Base-by-base conservation (phyloP, 2,113 vertebrate species). In the Dasypus novemcinctus region DNA sequence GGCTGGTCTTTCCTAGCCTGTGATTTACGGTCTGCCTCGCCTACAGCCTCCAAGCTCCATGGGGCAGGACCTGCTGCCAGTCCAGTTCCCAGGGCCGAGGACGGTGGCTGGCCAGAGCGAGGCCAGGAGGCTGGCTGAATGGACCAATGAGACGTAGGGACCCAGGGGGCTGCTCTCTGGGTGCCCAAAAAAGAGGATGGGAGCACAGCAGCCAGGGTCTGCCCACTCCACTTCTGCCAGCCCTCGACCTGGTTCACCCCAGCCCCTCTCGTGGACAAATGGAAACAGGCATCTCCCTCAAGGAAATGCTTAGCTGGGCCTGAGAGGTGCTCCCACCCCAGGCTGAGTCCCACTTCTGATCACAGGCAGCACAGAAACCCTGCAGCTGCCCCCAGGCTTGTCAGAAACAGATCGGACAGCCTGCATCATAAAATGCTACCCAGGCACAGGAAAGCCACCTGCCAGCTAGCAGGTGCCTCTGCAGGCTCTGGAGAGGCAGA, bases 341-440 rank as follows among this genome's bases (percentile, higher is more conserved):
- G 57, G 57, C 18, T 1, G 20, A 7, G 57, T 21, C 57, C 57
- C 21, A 59, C 57, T 18, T 59, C 57, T 59, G 57, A n/a, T n/a
- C n/a, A n/a, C n/a, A n/a, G n/a, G n/a, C 54, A 18, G 13, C 59
- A 86, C 49, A 83, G 80, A 57, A 15, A 93, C 29, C 33, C 59
- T 25, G 4, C 33, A 61, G 83, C 80, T 61, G 75, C 54, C n/a
- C 14, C 0, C 46, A 72, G 0, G 25, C 81, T 71, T 52, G 17
- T 71, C 85, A 95, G 91, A 80, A 12, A 0, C 74, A 86, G 68
- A 74, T 66, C 79, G 0, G 17, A 72, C 78, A 74, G 59, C 86
- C 78, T 33, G 27, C 21, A 68, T 38, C 89, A 91, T 93, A 94
- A 96, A 97, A 82, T 46, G 21, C 89, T 91, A 85, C 96, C 78